Evolutionary conservation across 2,797 vertebrate genomes (phyloP).

Genomic region (Anisognathus igniventris): DNA sequence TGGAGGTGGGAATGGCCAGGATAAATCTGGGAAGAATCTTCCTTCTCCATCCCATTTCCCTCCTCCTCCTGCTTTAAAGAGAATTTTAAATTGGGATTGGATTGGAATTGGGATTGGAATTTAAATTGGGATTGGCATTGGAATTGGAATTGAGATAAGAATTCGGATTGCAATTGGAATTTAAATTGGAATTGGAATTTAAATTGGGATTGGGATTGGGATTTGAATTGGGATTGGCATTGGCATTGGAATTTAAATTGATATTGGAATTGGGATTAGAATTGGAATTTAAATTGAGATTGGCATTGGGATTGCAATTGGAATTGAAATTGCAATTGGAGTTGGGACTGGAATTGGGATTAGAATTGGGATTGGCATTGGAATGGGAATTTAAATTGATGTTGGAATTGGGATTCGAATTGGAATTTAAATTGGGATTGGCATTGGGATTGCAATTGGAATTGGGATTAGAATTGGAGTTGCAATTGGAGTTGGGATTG

Average conservation of each 20-base stretch:
- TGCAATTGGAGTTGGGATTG: rapidly evolving
- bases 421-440: too few species aligned
- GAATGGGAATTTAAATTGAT: rapidly evolving
- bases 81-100: too few species aligned
- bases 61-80: too few species aligned
- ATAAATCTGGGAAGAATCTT: not conserved
- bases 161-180: rapidly evolving
- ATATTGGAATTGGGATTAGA: rapidly evolving
- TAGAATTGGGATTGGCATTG: rapidly evolving
- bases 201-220: rapidly evolving
- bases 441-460: rapidly evolving
- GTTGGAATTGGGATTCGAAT: too few species aligned
- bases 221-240: rapidly evolving
- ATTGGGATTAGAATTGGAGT: rapidly evolving
- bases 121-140: rapidly evolving
- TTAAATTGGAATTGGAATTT: rapidly evolving
- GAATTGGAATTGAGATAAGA: too few species aligned
- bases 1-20: not conserved
- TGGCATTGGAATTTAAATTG: too few species aligned
- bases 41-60: too few species aligned
- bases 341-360: too few species aligned
- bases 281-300: too few species aligned
- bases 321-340: rapidly evolving
- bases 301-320: not conserved
- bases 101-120: rapidly evolving